Percentiles rank a stretch among this genome's conserved stretches.
Evolutionary conservation across 2,113 vertebrate species (phyloP).

Genomic region (Myrmecobius fasciatus): DNA sequence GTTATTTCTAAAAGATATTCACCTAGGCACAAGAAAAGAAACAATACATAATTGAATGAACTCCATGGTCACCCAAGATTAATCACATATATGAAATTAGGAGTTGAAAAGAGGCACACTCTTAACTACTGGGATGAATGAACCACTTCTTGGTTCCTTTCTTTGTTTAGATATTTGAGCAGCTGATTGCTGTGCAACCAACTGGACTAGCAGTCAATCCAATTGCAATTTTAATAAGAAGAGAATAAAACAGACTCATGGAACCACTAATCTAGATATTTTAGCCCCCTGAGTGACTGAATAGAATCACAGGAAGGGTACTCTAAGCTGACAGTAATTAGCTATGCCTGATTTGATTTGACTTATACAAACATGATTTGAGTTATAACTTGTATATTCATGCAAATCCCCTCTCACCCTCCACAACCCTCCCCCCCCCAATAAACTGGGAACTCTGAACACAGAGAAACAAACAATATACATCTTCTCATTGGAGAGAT

Average conservation of each 20-base stretch:
- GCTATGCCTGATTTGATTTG: not conserved
- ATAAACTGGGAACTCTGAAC: not conserved
- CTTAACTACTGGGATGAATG: constrained; percentile 34
- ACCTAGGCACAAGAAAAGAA: constrained; percentile 20
- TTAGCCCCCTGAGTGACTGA: not conserved
- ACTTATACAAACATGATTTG: not conserved
- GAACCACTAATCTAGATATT: not conserved
- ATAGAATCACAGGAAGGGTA: not conserved
- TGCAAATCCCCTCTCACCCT: not conserved
- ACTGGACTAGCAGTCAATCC: not conserved
- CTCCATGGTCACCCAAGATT: not conserved
- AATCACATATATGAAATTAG: constrained; percentile 21
- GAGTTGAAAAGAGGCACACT: constrained; percentile 5
- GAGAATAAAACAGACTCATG: not conserved
- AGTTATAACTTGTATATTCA: not conserved
- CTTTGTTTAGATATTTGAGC: constrained; percentile 8
- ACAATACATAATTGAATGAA: constrained; percentile 8
- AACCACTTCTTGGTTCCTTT: constrained; percentile 5
- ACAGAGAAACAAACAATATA: not conserved
- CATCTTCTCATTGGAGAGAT: not conserved
- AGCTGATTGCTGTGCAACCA: not conserved
- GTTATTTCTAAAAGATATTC: constrained; percentile 20
- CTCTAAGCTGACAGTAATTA: not conserved
- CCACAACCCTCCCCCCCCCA: too few species aligned
- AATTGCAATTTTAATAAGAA: not conserved